Evolutionary conservation across 2,113 vertebrate genomes (phyloP).

Genomic region (Vulpes lagopus): DNA sequence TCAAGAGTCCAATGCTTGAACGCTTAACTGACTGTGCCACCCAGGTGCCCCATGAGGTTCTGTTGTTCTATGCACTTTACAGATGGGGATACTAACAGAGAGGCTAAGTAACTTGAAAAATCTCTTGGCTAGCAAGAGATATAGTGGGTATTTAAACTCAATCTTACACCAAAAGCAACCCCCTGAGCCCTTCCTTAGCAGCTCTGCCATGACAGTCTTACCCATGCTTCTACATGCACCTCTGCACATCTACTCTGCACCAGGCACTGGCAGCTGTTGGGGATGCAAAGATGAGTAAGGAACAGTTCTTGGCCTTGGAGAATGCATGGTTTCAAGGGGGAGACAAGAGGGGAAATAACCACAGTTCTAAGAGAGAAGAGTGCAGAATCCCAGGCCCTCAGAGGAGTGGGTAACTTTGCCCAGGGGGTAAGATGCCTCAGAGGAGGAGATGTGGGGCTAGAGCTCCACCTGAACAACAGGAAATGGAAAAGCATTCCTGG

Average conservation of each 20-base stretch:
- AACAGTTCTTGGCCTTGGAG: not conserved
- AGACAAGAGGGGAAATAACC: not conserved
- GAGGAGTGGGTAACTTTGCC: not conserved
- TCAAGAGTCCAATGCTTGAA: too few relatives aligned
- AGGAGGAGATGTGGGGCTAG: not conserved
- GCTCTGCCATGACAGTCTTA: not conserved
- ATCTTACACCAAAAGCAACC: not conserved
- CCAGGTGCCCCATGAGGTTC: not conserved
- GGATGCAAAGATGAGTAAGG: not conserved
- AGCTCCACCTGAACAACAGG: not conserved
- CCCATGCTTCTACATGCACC: accelerated
- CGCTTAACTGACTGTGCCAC: not conserved
- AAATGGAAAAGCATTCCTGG: not conserved
- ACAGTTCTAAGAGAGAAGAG: not conserved
- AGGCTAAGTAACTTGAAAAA: not conserved
- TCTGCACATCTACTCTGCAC: not conserved
- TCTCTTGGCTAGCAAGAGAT: not conserved
- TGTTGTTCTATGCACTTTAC: not conserved
- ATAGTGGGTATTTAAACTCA: not conserved
- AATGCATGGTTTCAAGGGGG: not conserved
- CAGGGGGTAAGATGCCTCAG: not conserved
- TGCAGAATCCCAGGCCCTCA: not conserved
- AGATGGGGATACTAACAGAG: not conserved
- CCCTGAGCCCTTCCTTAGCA: not conserved
- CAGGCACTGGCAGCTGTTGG: not conserved